Percentiles rank a stretch among this genome's conserved stretches.
These are phyloP conservation scores for Phortica variegata DNA, from an alignment of 1,140 invertebrate genomes.

Conservation along the genomic window DNA sequence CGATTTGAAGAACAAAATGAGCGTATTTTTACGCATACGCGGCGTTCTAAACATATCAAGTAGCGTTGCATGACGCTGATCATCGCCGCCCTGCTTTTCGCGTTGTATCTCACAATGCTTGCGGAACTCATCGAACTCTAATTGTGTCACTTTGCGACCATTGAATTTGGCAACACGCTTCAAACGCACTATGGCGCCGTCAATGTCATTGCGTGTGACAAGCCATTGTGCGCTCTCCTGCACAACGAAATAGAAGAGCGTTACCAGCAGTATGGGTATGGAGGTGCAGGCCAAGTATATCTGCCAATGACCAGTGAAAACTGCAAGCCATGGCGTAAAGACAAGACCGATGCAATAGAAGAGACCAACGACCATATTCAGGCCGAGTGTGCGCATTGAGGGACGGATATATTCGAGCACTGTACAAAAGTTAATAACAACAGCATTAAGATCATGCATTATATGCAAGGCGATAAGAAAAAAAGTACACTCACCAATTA, in stretches of 20 bases:
- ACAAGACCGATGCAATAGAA: conserved; percentile 64
- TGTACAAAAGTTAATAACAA: conserved; percentile 27
- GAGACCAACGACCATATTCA: conserved; percentile 64
- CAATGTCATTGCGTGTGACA: conserved; percentile 61
- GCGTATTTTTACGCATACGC: conserved; percentile 60
- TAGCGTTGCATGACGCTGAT: conserved; percentile 51
- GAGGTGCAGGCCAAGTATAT: conserved; percentile 60
- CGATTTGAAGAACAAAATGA: conserved; percentile 64
- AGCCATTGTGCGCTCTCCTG: conserved; percentile 68
- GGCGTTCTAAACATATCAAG: conserved; percentile 62
- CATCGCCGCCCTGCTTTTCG: conserved; percentile 41
- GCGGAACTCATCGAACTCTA: conserved; percentile 59
- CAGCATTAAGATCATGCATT: background rate
- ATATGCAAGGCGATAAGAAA: background rate
- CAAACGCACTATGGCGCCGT: conserved; percentile 62
- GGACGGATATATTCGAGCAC: conserved; percentile 66
- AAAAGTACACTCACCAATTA: conserved; percentile 59
- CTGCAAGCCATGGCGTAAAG: conserved; percentile 62
- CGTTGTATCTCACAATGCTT: conserved; percentile 56
- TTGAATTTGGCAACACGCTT: conserved; percentile 63
- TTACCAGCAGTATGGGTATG: conserved; percentile 59
- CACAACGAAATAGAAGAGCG: conserved; percentile 60
- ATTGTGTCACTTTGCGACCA: conserved; percentile 56
- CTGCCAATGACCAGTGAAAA: conserved; percentile 60
- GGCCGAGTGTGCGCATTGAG: conserved; percentile 62